Evolutionary conservation across 1,140 invertebrate species (phyloP), one percentile per base, ranked within the genome.

Genomic region (Drosophila baimaii): DNA sequence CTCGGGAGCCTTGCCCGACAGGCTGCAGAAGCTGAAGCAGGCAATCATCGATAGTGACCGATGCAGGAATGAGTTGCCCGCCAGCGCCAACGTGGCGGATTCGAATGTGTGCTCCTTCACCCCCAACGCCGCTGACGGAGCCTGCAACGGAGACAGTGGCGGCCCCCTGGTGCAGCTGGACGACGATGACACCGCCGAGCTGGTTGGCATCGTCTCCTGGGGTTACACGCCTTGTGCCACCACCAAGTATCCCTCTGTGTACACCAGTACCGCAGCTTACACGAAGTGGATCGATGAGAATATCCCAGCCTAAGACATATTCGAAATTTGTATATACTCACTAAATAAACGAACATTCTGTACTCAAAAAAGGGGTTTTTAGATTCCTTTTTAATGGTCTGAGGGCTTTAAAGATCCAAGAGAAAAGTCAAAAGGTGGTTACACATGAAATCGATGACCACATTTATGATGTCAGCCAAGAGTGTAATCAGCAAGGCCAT

Each of bases 141-240:
- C 94, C 21, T 95, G 95, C 90, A 94, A 92, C 57, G 94, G 94
- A 44, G 95, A 95, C 83, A 95, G 94, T 19, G 95, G 95, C 54
- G 95, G 95, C 51, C 95, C 95, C 2, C 77, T 95, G 33, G 92
- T 94, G n/a, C 47, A 2, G 15, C 33, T 21, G 15, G 23, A 12
- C 4, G 0, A 10, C n/a, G 72, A 91, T 9, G 71, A 49, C 6
- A 47, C 1, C 8, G 5, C 2, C n/a, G 19, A 66, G 43, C 62
- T 27, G 17, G 71, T 96, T 33, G 96, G 96, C 17, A 92, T 96
- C 21, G 95, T 96, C 0, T 96, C 95, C 2, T 97, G 95, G 95
- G 96, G 96, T 7, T 91, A 94, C 25, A 92, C 93, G 5, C 96
- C 96, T 52, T 96, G 95, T 69, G 94, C 94, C 6, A 90, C 84